A percentile compares a stretch with the other conserved stretches of the same genome.
phyloP scores from a whole-genome alignment of 2,797 vertebrate species.

The Chanos chanos region DNA sequence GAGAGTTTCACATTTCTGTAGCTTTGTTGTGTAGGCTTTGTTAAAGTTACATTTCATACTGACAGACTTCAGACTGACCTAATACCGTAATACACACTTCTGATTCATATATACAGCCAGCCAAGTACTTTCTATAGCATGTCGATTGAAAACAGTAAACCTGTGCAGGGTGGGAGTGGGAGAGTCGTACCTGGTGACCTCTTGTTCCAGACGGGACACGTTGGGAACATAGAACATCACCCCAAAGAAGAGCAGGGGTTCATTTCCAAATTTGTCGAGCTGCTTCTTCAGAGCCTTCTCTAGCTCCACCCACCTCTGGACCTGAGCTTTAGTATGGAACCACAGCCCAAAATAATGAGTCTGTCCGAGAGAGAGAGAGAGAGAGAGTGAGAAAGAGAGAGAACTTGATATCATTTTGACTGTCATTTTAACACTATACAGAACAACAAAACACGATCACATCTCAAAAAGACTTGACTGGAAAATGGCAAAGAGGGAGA shows the following conservation, averaged over 20 bases:
- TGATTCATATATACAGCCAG: too few species aligned
- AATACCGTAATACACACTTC: too few species aligned
- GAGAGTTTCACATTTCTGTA: too few species aligned
- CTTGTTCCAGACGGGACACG: slow-evolving; percentile 87
- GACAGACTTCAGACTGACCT: too few species aligned
- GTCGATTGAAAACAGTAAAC: too few species aligned
- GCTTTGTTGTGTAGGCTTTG: too few species aligned
- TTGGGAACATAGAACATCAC: slow-evolving; percentile 97
- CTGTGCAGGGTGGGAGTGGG: background rate
- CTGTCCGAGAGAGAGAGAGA: slow-evolving; percentile 57
- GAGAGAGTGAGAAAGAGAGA: background rate
- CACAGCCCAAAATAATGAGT: slow-evolving; percentile 94
- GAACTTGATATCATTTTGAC: too few species aligned
- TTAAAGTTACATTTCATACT: too few species aligned
- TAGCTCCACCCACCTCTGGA: slow-evolving; percentile 93
- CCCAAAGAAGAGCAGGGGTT: slow-evolving; percentile 92
- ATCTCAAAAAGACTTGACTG: background rate
- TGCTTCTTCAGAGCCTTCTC: slow-evolving; percentile 98
- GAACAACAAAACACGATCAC: too few species aligned
- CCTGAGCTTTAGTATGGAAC: slow-evolving; percentile 88
- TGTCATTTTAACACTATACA: too few species aligned
- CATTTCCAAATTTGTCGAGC: slow-evolving; percentile 95
- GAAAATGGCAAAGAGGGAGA: background rate
- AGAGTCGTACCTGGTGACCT: slow-evolving; percentile 88
- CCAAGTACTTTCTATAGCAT: too few species aligned